Evolutionary conservation across 2,888 invertebrate species (phyloP).

Genomic region (Gibbula magus): DNA sequence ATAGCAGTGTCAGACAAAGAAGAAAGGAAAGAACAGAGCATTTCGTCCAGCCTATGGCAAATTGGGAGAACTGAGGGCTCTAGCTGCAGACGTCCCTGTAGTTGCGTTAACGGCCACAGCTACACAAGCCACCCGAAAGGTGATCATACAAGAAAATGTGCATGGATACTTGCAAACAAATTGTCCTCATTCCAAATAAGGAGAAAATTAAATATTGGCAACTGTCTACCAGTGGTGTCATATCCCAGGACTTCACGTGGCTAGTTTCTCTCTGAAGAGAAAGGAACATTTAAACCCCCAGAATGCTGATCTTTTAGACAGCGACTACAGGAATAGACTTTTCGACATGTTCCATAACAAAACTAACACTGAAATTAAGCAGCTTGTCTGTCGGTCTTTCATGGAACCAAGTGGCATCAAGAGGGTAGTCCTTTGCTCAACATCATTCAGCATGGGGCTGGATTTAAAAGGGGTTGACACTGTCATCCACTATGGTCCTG

Average conservation of each 20-base stretch:
- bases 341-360: constrained; percentile 30
- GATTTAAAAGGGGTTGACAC: not conserved
- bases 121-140: not conserved
- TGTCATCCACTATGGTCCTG: constrained; percentile 7
- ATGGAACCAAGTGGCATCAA: not conserved
- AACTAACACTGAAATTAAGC: constrained; percentile 5
- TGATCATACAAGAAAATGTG: constrained; percentile 25
- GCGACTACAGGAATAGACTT: constrained; percentile 25
- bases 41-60: not conserved
- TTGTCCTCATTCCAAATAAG: constrained; percentile 29
- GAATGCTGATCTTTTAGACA: constrained; percentile 24
- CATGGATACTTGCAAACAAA: not conserved
- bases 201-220: constrained; percentile 26
- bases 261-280: constrained; percentile 9
- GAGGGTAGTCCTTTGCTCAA: constrained; percentile 3
- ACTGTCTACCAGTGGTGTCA: not conserved
- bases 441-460: not conserved
- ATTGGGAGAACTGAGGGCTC: not conserved
- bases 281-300: constrained; percentile 10
- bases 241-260: constrained; percentile 27
- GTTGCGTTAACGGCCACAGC: constrained; percentile 26
- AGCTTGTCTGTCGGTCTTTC: not conserved
- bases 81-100: not conserved
- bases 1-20: no score
- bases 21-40: not conserved